Evolutionary conservation across 2,113 vertebrate genomes (phyloP), one percentile per base, ranked within the genome.

Genomic region (Ophthalmolycus amberensis): DNA sequence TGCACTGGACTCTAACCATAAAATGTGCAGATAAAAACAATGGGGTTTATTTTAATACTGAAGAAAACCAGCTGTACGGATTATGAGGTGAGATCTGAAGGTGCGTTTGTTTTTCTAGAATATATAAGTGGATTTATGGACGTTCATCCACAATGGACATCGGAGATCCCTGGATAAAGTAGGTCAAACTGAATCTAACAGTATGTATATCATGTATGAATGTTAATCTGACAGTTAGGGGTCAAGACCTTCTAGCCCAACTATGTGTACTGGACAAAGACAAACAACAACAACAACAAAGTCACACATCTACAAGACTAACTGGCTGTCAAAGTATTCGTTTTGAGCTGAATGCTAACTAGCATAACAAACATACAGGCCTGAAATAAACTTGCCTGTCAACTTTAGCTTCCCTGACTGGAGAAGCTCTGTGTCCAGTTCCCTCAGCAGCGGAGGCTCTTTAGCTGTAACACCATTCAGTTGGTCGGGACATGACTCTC

Each of bases 351-450:
- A 34, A 10, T 56, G 1, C 32, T 59, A 10, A 40, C 38, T 18
- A 46, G 11, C 12, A 42, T 32, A 12, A 54, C 4, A 64, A 42
- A 42, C n/a, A 20, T 15, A n/a, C n/a, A 44, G 32, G 0, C 25
- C 27, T 71, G 25, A 75, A 75, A 68, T 56, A 27, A 42, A n/a
- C 88, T 82, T 83, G 89, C 96, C 95, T 91, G 92, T 93, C 72
- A 96, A 79, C 86, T 91, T 91, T 5, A 96, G 89, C 68, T 92
- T 93, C 60, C 95, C 96, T 1, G 95, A 96, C 40, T 93, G 92
- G 54, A 97, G 92, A 50, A 97, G 90, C 11, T 93, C 91, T 34
- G 91, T 46, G 59, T 96, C 88, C 62, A 96, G 79, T 20, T 96
- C 93, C 70, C 90, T 88, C 0, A 96, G 90, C 22, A 88, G 88